These are phyloP conservation scores for Chloropsis cyanopogon DNA, from an alignment of 2,113 vertebrate species.

Conservation along the genomic window DNA sequence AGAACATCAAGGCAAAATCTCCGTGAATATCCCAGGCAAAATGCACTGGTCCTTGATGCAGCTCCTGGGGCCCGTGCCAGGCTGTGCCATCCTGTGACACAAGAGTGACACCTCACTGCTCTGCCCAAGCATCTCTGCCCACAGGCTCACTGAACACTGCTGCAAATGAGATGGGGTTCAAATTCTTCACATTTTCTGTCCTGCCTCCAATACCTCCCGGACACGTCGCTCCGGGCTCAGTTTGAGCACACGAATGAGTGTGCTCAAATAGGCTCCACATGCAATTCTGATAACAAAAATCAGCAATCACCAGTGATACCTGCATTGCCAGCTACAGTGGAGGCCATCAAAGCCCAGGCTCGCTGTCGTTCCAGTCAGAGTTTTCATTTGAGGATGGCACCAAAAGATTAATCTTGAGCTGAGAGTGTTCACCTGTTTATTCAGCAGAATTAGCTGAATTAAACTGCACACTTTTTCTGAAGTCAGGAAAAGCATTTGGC, in stretches of 20 bases:
- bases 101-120: background rate
- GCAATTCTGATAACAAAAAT: background rate
- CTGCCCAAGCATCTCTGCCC: background rate
- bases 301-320: background rate
- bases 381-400: conserved; percentile 49
- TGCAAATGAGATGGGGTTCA: background rate
- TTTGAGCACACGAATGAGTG: background rate
- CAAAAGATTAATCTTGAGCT: conserved; percentile 62
- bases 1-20: background rate
- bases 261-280: background rate
- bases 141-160: background rate
- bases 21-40: background rate
- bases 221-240: background rate
- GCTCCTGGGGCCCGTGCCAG: background rate
- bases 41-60: background rate
- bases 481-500: conserved; percentile 1
- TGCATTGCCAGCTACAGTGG: background rate
- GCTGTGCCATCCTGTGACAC: background rate
- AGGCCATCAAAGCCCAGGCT: background rate
- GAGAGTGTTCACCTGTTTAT: conserved; percentile 41
- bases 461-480: background rate
- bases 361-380: conserved; percentile 26
- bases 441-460: conserved; percentile 63
- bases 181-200: background rate
- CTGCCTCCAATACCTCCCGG: background rate